Conservation (phyloP, 2,797 vertebrate species). For the Malurus leucopterus region DNA sequence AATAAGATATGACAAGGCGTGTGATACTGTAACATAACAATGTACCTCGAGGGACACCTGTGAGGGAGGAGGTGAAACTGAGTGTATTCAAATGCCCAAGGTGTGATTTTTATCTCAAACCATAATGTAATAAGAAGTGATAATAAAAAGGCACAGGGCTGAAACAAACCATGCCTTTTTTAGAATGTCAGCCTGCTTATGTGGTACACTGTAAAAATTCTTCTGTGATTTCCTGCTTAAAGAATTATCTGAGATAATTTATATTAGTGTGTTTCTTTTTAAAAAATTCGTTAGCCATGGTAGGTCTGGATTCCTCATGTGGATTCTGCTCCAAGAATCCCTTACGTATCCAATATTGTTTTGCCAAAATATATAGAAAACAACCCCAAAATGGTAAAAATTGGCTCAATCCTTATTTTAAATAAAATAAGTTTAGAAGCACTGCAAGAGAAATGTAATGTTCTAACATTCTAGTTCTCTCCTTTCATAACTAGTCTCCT, state of each 20-base stretch:
- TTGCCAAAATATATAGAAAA: neutral
- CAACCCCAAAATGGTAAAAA: neutral
- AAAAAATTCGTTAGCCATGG: neutral
- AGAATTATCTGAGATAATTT: neutral
- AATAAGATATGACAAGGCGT: conserved; percentile 17
- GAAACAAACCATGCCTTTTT: conserved; percentile 30
- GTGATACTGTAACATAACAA: conserved; percentile 34
- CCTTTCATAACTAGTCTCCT: neutral
- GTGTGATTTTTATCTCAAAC: conserved; percentile 51
- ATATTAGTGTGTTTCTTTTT: neutral
- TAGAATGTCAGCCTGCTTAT: neutral
- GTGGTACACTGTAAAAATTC: neutral
- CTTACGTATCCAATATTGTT: neutral
- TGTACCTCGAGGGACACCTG: conserved; percentile 29
- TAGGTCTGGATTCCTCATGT: neutral
- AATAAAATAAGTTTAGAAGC: neutral
- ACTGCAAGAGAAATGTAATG: neutral
- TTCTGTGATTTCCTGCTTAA: neutral
- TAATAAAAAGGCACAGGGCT: conserved; percentile 49
- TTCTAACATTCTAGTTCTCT: neutral
- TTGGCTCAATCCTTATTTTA: neutral
- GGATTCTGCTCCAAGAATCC: neutral
- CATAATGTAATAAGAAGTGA: conserved; percentile 61
- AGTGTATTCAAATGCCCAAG: conserved; percentile 45
- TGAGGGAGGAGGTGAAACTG: conserved; percentile 44